A percentile compares a stretch with the other conserved stretches of the same genome.
These are phyloP conservation scores for Troglohyphantes excavatus DNA, from an alignment of 2,888 invertebrate species.

Conservation along the genomic window DNA sequence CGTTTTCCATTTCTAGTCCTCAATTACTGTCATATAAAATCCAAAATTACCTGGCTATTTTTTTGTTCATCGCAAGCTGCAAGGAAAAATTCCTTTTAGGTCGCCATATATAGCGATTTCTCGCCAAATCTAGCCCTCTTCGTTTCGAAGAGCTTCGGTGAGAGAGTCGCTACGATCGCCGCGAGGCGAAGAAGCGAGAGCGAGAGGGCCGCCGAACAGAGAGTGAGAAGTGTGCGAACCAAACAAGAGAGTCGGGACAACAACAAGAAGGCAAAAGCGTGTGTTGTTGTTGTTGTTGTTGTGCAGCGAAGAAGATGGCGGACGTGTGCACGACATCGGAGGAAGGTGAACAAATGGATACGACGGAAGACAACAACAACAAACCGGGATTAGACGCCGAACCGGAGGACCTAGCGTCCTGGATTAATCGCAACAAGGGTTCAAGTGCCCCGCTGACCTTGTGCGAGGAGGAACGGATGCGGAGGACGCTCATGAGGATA, in stretches of 20 bases:
- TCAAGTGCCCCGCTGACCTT: conserved; percentile 57
- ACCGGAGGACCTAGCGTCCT: neutral
- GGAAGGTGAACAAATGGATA: conserved; percentile 1
- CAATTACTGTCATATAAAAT: no score
- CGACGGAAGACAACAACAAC: neutral
- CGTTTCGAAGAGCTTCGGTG: neutral
- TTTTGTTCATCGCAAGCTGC: no score
- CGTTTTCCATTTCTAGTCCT: no score
- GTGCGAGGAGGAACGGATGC: conserved; percentile 40
- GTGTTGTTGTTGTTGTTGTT: neutral
- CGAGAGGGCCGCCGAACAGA: conserved; percentile 43
- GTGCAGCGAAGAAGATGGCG: neutral
- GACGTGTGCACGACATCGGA: no score
- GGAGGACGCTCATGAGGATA: conserved; percentile 58
- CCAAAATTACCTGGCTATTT: no score
- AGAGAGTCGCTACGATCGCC: neutral
- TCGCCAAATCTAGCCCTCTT: neutral
- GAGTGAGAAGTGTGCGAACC: conserved; percentile 36
- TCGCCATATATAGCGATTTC: neutral
- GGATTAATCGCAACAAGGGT: conserved; percentile 42
- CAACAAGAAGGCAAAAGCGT: conserved; percentile 2
- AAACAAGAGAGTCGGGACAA: conserved; percentile 11
- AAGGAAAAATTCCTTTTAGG: no score
- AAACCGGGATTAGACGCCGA: neutral
- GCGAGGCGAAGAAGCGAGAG: neutral